Evolutionary conservation across 2,888 invertebrate species (phyloP), one percentile per base, ranked within the genome.

Genomic region (Conomelus anceps): DNA sequence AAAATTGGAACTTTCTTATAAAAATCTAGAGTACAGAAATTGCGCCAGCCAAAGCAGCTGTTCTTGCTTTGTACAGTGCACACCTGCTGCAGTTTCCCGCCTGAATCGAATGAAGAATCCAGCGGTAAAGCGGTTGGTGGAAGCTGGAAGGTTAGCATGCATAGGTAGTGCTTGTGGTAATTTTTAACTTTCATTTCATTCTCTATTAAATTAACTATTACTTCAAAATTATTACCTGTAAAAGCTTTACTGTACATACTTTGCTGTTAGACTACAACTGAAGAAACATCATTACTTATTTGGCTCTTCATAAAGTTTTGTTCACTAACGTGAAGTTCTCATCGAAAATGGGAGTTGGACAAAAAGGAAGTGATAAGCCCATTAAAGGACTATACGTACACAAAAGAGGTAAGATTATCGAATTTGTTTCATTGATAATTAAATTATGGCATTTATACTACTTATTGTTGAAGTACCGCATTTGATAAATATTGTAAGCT

Each of bases 401-500:
- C 41, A 89, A 89, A 89, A 89, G 89, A 89, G 88, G 89, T 89
- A 86, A 20, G 89, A 22, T 85, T 13, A 84, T 84, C 3, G n/a
- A 23, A 22, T 88, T 84, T 22, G 1, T 20, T 87, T n/a, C 41
- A 13, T 24, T n/a, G 20, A 86, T 17, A 22, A 23, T 4, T 24
- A n/a, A 86, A n/a, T n/a, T n/a, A 17, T 22, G 86, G 3, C 22
- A 86, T 4, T 22, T 22, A 20, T 86, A 20, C 9, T 1, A 11
- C 7, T 9, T 7, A 24, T 23, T 23, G 29, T 87, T 34, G n/a
- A n/a, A n/a, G n/a, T n/a, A n/a, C n/a, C n/a, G n/a, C n/a, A n/a
- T n/a, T n/a, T n/a, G n/a, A n/a, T n/a, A n/a, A n/a, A n/a, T n/a
- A n/a, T 87, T 13, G 23, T 23, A 9, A 20, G 1, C 29, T 87